phyloP scores from a whole-genome alignment of 2,888 invertebrate species.

The Thelaira solivaga region DNA sequence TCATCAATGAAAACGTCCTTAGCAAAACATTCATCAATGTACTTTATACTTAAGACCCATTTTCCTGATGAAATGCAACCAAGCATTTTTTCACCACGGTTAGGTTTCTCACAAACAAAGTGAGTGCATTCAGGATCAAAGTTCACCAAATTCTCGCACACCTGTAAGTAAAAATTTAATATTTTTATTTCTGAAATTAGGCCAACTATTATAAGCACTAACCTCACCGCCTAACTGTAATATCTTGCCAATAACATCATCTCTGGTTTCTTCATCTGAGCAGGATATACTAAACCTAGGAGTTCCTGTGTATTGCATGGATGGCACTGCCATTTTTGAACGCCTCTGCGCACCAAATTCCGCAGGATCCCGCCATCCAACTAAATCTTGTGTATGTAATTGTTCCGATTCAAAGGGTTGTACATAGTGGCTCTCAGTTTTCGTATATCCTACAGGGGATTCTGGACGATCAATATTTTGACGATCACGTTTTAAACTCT shows the following conservation, averaged over 20 bases:
- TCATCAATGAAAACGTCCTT: slow-evolving; percentile 78
- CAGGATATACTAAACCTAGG: slow-evolving; percentile 76
- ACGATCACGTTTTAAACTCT: slow-evolving; percentile 68
- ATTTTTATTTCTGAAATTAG: not conserved
- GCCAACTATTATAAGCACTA: not conserved
- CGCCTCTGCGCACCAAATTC: slow-evolving; percentile 70
- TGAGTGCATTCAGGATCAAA: slow-evolving; percentile 85
- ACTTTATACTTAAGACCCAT: slow-evolving; percentile 91
- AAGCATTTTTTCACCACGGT: slow-evolving; percentile 91
- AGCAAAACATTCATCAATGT: slow-evolving; percentile 82
- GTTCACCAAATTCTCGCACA: slow-evolving; percentile 72
- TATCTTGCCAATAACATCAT: slow-evolving; percentile 69
- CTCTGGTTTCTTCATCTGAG: slow-evolving; percentile 69
- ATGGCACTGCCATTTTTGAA: slow-evolving; percentile 63
- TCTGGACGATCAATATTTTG: slow-evolving; percentile 29
- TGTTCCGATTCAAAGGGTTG: slow-evolving; percentile 74
- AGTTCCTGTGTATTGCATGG: slow-evolving; percentile 70
- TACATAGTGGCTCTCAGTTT: slow-evolving; percentile 68
- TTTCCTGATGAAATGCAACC: slow-evolving; percentile 91
- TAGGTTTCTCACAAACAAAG: slow-evolving; percentile 85
- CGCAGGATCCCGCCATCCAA: slow-evolving; percentile 85
- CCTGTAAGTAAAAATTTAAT: slow-evolving; percentile 47
- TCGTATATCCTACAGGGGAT: slow-evolving; percentile 53
- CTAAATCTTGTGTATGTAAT: slow-evolving; percentile 79
- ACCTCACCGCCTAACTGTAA: slow-evolving; percentile 68